phyloP scores from a whole-genome alignment of 2,797 vertebrate species.

The Ceryle rudis region DNA sequence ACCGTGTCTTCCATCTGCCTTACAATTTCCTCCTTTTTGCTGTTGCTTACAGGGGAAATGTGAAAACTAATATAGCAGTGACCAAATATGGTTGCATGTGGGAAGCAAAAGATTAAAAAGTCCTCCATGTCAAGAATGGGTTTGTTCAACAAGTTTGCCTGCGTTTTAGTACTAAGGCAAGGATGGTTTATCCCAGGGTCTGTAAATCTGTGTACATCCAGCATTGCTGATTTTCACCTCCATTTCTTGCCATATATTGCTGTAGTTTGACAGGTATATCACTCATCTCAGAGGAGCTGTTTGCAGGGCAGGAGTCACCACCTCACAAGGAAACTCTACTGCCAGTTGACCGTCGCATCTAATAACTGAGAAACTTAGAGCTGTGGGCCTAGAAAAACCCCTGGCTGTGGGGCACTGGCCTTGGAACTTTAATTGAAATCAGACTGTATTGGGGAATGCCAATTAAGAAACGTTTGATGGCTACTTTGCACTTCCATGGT shows the following conservation, averaged over 20 bases:
- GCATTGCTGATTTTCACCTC: background rate
- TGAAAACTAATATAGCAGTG: background rate
- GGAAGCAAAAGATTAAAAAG: background rate
- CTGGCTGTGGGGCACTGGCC: background rate
- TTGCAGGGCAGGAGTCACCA: background rate
- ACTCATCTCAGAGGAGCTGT: background rate
- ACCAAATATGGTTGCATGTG: background rate
- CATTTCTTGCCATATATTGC: background rate
- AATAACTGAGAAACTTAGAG: background rate
- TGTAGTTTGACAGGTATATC: background rate
- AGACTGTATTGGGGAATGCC: background rate
- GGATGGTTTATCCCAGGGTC: background rate
- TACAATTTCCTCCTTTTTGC: background rate
- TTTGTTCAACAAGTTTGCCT: background rate
- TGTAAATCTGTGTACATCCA: background rate
- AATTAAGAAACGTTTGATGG: background rate
- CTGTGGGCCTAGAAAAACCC: background rate
- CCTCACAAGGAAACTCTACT: background rate
- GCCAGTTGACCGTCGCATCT: background rate
- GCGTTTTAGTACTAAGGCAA: background rate
- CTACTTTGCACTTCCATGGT: background rate
- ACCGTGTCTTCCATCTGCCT: accelerated
- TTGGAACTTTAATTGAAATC: background rate
- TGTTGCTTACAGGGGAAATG: background rate
- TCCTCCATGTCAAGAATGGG: background rate